Evolutionary conservation across 2,888 invertebrate genomes (phyloP).

Genomic region (Oscheius sp.): DNA sequence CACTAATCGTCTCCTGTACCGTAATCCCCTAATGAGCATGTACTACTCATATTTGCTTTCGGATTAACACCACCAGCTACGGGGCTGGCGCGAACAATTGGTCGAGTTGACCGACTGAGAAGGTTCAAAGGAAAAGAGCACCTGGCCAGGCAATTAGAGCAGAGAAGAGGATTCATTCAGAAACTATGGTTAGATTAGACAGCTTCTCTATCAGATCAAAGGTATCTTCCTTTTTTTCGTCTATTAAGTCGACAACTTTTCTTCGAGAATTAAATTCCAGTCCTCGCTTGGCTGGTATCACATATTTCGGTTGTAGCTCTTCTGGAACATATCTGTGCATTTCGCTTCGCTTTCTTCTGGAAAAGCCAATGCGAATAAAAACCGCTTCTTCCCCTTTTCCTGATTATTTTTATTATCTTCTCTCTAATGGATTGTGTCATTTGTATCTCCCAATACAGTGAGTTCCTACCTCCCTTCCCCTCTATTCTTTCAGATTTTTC

Average conservation of each 20-base stretch:
- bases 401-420: too few species aligned
- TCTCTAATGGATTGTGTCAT: too few species aligned
- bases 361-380: too few species aligned
- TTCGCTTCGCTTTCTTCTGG: background rate
- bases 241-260: too few species aligned
- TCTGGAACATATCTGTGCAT: conserved; percentile 89
- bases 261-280: too few species aligned
- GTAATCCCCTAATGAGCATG: conserved; percentile 24
- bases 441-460: too few species aligned
- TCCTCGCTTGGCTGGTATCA: background rate
- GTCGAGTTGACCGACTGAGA: conserved; percentile 18
- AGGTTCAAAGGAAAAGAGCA: conserved; percentile 18
- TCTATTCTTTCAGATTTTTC: background rate
- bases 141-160: conserved; percentile 14
- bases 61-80: conserved; percentile 12
- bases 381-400: too few species aligned
- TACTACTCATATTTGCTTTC: background rate
- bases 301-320: conserved; percentile 87
- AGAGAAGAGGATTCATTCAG: background rate
- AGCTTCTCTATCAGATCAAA: too few species aligned
- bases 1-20: conserved; percentile 9
- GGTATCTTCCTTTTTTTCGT: too few species aligned
- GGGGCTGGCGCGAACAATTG: background rate
- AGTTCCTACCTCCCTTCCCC: background rate
- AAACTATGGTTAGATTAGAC: too few species aligned